Base-by-base conservation (phyloP, 2,797 vertebrate genomes). In the Periophthalmus magnuspinnatus region DNA sequence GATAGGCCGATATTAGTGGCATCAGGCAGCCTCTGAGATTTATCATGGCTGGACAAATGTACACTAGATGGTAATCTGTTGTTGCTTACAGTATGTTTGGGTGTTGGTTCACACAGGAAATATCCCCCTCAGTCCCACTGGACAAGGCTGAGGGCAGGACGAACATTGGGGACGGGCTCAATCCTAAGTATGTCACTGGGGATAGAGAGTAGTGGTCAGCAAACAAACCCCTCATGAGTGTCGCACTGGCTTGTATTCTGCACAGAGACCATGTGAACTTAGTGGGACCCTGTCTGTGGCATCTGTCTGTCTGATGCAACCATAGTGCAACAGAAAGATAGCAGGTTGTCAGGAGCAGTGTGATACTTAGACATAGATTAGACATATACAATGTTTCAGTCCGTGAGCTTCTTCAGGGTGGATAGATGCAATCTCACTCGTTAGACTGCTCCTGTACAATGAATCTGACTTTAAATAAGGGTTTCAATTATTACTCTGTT, bases 81-180 rank as follows among this genome's bases (percentile, higher is more conserved):
- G 78, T 86, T 87, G 81, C 78, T 88, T 84, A 81, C 76, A 82
- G 83, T 79, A 70, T 50, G 84, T 79, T 80, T 85, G 91, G 92
- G 91, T 91, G 92, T 92, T 83, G 91, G 89, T 91, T 90, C 88
- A 89, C 90, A 93, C 91, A 92, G 92, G 92, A 93, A 93, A 91
- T 89, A 77, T 81, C 85, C 84, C 82, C 67, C 78, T 64, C 47
- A 74, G 80, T 91, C 92, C 87, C 85, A 76, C 84, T 73, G 90
- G 89, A 85, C 78, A 75, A 80, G 74, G 71, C 67, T 81, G 79
- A 79, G 86, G 81, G 81, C 78, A 84, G 83, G 81, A 78, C 79
- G 28, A 73, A 80, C 88, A 87, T 91, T 78, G 84, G 84, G 80
- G 86, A 81, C 76, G 52, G 78, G 66, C 17, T 19, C 41, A 69